Base-by-base conservation (phyloP, 2,113 vertebrate species). In the Nematolebias whitei region DNA sequence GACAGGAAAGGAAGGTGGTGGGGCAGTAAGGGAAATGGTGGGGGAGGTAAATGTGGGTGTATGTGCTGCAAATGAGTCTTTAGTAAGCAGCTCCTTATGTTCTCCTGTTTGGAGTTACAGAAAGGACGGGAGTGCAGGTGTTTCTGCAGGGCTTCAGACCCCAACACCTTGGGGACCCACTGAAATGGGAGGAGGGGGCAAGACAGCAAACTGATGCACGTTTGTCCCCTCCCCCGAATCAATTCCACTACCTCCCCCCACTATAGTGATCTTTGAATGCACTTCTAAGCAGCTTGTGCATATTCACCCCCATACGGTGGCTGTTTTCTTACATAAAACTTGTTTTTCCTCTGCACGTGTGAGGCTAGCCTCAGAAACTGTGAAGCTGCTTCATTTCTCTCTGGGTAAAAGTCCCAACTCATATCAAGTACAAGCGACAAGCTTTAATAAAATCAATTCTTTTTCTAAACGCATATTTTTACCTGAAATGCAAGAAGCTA, bases 11-110 rank as follows among this genome's bases (percentile, higher is more conserved):
- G 64, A 53, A 59, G 43, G 16, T 56, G 53, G 48, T 54, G 61
- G 48, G 57, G 44, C 19, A 54, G 54, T 11, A n/a, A 64, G 61
- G 50, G 47, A 49, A 74, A 35, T 4, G 63, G 59, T 7, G 49
- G 62, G 53, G 68, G 60, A 47, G 66, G 66, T n/a, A 45, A 68
- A 76, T 50, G 62, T 74, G 49, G 71, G 77, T 24, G 66, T 81
- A 86, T 86, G 71, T 85, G 85, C 82, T 85, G 81, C 66, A 82
- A 84, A 87, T 90, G 83, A 83, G 44, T 54, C 68, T 50, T 76
- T 23, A 38, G 66, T 51, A 65, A 64, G 84, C 64, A 74, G 80
- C 44, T 51, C 60, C 54, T 74, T 38, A 59, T 48, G 69, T 50
- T 57, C 63, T 74, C 35, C 56, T 48, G 69, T 47, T 23, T 58